Evolutionary conservation across 30 jellyfish, hydroid and myxozoan genomes (phyloP).

Genomic region (Nemopilema nomurai): DNA sequence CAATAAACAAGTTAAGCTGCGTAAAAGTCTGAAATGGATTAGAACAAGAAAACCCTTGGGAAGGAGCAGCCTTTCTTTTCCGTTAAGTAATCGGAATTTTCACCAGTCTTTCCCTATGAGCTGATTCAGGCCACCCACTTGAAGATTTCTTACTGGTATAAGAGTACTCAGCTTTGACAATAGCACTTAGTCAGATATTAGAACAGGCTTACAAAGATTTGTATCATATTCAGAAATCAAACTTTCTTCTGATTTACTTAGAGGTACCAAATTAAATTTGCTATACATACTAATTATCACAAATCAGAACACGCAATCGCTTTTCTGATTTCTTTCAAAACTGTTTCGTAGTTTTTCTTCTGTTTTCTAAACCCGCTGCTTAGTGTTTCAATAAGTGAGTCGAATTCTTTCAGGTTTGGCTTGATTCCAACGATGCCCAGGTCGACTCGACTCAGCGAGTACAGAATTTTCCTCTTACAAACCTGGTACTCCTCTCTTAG

Average conservation of each 20-base stretch:
- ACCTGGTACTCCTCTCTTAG: conserved; percentile 42
- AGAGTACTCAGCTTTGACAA: no score
- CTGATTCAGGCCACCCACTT: no score
- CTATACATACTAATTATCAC: background rate
- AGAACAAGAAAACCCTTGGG: no score
- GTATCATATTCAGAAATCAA: background rate
- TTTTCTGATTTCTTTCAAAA: conserved; percentile 24
- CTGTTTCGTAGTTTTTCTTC: conserved; percentile 34
- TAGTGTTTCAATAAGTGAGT: conserved; percentile 21
- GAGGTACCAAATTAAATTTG: background rate
- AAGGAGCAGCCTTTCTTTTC: no score
- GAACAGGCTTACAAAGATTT: background rate
- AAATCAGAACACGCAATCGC: conserved; percentile 39
- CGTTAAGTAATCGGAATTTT: no score
- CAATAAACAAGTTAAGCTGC: no score
- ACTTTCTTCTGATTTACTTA: background rate
- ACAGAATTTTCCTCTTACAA: conserved; percentile 39
- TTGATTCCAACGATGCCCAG: conserved; percentile 45
- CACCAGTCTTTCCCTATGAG: no score
- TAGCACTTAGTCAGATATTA: background rate
- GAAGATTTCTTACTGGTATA: no score
- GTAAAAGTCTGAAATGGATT: no score
- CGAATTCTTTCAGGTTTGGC: conserved; percentile 46
- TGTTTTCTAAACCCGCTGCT: conserved; percentile 21
- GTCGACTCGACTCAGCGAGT: conserved; percentile 52